Evolutionary conservation across 1,140 invertebrate species (phyloP).

Genomic region (Brachionus asplanchnoidis): DNA sequence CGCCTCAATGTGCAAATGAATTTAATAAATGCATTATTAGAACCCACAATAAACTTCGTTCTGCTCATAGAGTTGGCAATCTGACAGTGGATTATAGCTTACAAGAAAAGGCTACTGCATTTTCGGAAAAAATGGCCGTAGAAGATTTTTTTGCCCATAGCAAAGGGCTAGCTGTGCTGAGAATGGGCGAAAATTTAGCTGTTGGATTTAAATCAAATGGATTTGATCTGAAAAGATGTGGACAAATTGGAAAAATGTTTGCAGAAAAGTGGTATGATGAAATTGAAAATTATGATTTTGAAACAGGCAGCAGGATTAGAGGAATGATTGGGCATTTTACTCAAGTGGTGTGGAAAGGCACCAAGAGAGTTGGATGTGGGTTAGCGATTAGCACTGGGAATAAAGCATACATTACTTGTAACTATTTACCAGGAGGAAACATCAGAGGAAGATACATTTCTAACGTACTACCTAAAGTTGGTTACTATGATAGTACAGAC

Average conservation of each 20-base stretch:
- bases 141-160: neutral
- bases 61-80: neutral
- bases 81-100: neutral
- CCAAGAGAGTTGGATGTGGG: slow-evolving; percentile 11
- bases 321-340: slow-evolving; percentile 31
- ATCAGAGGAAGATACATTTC: neutral
- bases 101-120: neutral
- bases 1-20: neutral
- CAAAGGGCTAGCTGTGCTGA: neutral
- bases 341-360: slow-evolving; percentile 31
- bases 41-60: neutral
- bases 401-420: neutral
- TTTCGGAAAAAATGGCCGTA: neutral
- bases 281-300: neutral
- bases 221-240: neutral
- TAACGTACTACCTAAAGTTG: slow-evolving; percentile 55
- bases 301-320: neutral
- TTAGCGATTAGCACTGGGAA: neutral
- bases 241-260: neutral
- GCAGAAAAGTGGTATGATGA: neutral
- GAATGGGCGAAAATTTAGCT: neutral
- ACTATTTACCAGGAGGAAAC: slow-evolving; percentile 17
- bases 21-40: neutral
- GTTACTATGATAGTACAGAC: neutral
- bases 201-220: neutral